Evolutionary conservation across 2,888 invertebrate species (phyloP).

Genomic region (Synergus itoensis): DNA sequence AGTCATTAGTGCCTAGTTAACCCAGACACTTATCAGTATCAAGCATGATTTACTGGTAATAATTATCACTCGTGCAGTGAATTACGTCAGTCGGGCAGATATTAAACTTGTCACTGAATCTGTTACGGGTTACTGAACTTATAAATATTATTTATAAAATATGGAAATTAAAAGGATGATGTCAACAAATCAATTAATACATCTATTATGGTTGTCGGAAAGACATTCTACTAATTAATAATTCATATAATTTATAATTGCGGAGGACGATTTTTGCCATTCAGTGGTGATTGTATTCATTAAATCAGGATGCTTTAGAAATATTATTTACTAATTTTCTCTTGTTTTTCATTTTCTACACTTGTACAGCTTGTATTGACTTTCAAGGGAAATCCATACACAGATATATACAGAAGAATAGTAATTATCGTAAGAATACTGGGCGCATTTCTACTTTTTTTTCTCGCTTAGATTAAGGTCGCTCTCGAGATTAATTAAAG

Average conservation of each 20-base stretch:
- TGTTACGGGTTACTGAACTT: constrained; percentile 17
- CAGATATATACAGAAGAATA: not conserved
- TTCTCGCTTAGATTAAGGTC: constrained; percentile 10
- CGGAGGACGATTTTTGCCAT: too few relatives aligned
- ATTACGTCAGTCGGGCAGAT: constrained; percentile 21
- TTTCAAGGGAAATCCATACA: not conserved
- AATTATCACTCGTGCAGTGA: constrained; percentile 31
- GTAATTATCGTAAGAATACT: constrained; percentile 17
- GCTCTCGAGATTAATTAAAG: constrained; percentile 24
- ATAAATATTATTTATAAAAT: not conserved
- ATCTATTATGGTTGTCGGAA: too few relatives aligned
- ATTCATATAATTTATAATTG: too few relatives aligned
- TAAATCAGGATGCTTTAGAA: too few relatives aligned
- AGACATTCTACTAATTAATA: too few relatives aligned
- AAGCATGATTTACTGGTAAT: constrained; percentile 32
- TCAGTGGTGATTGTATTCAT: too few relatives aligned
- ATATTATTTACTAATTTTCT: too few relatives aligned
- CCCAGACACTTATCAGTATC: constrained; percentile 18
- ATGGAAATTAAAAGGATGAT: too few relatives aligned
- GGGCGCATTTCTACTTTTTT: constrained; percentile 21
- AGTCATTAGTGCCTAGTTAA: constrained; percentile 16
- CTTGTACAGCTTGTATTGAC: not conserved
- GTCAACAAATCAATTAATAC: too few relatives aligned
- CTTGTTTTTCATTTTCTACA: too few relatives aligned
- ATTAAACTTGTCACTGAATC: not conserved